phyloP scores from a whole-genome alignment of 2,797 vertebrate species.

The Micropoecilia bifurca region DNA sequence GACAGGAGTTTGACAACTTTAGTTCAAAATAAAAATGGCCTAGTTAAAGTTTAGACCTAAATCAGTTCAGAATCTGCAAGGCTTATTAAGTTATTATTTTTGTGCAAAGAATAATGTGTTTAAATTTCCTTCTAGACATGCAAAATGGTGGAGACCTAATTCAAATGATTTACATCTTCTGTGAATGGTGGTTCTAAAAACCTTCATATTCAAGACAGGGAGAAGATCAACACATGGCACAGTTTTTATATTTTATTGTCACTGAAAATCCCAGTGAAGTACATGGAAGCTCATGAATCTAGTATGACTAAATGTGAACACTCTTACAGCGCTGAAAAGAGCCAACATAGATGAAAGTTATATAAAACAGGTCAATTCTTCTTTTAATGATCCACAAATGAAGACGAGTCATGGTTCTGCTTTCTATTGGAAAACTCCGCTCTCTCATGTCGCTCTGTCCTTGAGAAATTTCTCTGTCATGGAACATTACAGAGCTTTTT shows the following conservation, averaged over 20 bases:
- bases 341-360: not conserved
- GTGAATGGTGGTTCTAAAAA: not conserved
- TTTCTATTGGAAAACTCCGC: slow-evolving; percentile 25
- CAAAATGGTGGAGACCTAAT: not conserved
- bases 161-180: not conserved
- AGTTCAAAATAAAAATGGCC: not conserved
- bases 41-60: not conserved
- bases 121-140: not conserved
- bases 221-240: not conserved
- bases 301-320: not conserved
- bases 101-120: not conserved
- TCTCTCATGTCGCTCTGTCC: slow-evolving; percentile 19
- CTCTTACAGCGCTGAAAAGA: not conserved
- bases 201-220: not conserved
- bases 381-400: slow-evolving; percentile 26
- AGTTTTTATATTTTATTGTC: not conserved
- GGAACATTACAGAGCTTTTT: slow-evolving; percentile 30
- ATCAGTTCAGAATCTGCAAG: not conserved
- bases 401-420: slow-evolving; percentile 31
- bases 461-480: slow-evolving; percentile 53
- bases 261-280: not conserved
- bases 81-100: not conserved
- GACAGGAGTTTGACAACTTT: not conserved
- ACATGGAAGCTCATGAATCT: not conserved
- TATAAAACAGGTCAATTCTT: not conserved